Evolutionary conservation across 2,797 vertebrate genomes (phyloP).

Genomic region (Myripristis murdjan): DNA sequence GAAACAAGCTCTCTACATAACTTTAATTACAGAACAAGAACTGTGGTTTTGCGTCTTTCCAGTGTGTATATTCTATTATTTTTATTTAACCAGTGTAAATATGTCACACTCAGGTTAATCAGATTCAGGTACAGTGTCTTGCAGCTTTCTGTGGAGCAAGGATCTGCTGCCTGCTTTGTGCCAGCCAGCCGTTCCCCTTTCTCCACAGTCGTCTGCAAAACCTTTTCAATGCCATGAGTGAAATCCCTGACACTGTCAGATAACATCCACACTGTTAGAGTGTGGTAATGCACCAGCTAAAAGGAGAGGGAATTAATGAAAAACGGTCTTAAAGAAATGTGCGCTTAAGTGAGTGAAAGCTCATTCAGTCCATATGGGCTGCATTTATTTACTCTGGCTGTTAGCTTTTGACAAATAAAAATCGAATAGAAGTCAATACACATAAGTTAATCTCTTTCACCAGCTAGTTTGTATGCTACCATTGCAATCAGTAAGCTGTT

Average conservation of each 20-base stretch:
- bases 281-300: not conserved
- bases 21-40: constrained; percentile 12
- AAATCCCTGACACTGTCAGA: not conserved
- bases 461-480: not conserved
- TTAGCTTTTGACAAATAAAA: not conserved
- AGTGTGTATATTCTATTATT: not conserved
- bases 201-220: not conserved
- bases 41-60: not conserved
- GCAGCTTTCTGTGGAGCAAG: too few species aligned
- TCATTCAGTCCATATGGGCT: not conserved
- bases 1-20: not conserved
- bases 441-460: not conserved
- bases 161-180: not conserved
- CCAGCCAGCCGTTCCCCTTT: not conserved
- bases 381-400: not conserved
- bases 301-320: not conserved
- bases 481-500: not conserved
- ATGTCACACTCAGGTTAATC: not conserved
- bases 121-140: not conserved
- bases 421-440: not conserved
- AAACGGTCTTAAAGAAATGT: not conserved
- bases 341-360: not conserved
- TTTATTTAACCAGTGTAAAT: constrained; percentile 1
- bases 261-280: not conserved
- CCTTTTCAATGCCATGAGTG: not conserved